phyloP scores from a whole-genome alignment of 2,797 vertebrate species.

The Enoplosus armatus region DNA sequence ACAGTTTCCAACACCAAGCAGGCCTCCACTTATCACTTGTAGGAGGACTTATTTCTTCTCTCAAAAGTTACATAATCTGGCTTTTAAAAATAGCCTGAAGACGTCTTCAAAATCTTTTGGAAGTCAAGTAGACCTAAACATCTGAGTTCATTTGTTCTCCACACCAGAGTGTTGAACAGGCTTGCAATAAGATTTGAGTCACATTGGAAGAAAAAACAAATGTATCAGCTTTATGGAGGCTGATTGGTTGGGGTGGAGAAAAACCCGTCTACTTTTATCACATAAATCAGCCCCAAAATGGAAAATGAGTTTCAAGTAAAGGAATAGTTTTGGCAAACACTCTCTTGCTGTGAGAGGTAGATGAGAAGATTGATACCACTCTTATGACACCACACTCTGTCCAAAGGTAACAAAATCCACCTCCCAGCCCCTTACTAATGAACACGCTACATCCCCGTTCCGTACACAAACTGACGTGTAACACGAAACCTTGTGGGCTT shows the following conservation, averaged over 20 bases:
- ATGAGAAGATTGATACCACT: neutral
- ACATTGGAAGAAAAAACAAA: too few relatives aligned
- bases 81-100: neutral
- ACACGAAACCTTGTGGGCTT: neutral
- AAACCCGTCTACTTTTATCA: neutral
- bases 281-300: neutral
- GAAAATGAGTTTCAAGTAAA: neutral
- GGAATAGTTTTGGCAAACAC: neutral
- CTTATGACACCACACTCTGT: too few relatives aligned
- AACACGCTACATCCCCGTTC: neutral
- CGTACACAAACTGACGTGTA: constrained; percentile 16
- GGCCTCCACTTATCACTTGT: too few relatives aligned
- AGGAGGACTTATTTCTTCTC: neutral
- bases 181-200: neutral
- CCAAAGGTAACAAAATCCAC: neutral
- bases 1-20: neutral
- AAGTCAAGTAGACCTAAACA: neutral
- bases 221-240: too few relatives aligned
- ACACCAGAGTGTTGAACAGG: neutral
- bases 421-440: neutral
- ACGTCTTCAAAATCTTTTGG: neutral
- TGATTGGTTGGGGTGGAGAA: neutral
- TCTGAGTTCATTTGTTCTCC: neutral
- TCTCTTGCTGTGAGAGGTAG: neutral
- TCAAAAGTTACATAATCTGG: neutral